These are phyloP conservation scores for Drosophila ficusphila DNA, from an alignment of 1,140 invertebrate species.

Conservation along the genomic window DNA sequence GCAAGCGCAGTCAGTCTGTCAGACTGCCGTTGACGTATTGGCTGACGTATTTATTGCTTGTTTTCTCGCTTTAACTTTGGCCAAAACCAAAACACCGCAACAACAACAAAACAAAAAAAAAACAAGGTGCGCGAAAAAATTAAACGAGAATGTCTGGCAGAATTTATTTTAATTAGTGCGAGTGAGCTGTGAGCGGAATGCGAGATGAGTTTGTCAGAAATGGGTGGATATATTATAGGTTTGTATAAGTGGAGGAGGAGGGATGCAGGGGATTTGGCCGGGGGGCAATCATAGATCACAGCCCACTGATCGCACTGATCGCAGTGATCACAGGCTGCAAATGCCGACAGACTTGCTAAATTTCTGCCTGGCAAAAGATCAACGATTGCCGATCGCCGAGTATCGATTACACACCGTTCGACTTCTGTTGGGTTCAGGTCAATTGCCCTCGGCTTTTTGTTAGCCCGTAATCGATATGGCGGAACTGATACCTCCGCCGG, in stretches of 20 bases:
- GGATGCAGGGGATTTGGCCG: constrained; percentile 1
- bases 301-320: constrained; percentile 10
- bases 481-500: constrained; percentile 29
- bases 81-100: not conserved
- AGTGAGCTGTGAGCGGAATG: constrained; percentile 70
- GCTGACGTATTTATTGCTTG: constrained; percentile 82
- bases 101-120: not conserved
- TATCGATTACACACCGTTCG: constrained; percentile 81
- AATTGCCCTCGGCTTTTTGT: constrained; percentile 59
- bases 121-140: constrained; percentile 78
- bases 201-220: constrained; percentile 42
- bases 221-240: not conserved
- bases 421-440: constrained; percentile 75
- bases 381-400: constrained; percentile 37
- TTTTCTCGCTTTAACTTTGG: constrained; percentile 71
- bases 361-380: constrained; percentile 35
- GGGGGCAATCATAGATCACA: constrained; percentile 47
- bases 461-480: constrained; percentile 77
- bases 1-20: constrained; percentile 34
- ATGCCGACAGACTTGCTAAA: constrained; percentile 40
- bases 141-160: constrained; percentile 82
- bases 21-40: constrained; percentile 72
- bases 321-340: constrained; percentile 57
- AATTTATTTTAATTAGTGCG: constrained; percentile 83
- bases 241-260: not conserved